Base-by-base conservation (phyloP, 2,797 vertebrate genomes). In the Gastrophryne carolinensis region DNA sequence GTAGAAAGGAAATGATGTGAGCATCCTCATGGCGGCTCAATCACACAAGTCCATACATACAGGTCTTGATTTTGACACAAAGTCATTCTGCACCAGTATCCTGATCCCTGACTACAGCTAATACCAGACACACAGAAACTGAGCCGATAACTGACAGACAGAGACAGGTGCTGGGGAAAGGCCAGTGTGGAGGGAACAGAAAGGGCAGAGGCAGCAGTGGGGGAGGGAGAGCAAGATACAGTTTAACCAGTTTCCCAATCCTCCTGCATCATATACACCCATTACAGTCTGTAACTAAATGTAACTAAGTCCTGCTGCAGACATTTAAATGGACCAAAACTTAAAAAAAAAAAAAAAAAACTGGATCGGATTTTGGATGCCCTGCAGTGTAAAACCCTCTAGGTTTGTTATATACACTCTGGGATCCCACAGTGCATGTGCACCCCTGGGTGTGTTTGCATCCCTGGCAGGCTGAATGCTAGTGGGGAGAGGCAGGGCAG, bases 91-190 rank as follows among this genome's bases (percentile, higher is more conserved):
- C n/a, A 13, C 35, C 21, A 10, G 2, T 23, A 11, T 64, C 71
- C 72, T 57, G 44, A 69, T 62, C 65, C 44, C 73, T 53, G 56
- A 26, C 56, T 76, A 70, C 65, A 69, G 49, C n/a, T 26, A 65
- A 44, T 66, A 67, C 52, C 53, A 74, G 66, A 70, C 35, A 69
- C 56, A 52, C 64, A 39, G 63, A 69, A 61, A 53, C 34, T n/a
- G 56, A 67, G 12, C 26, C 10, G 50, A 56, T 12, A 35, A 24
- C 73, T 63, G 66, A 76, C 21, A 21, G 49, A 54, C 49, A 54
- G 19, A 21, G 27, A 44, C 74, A 76, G 74, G 66, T 76, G 74
- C 26, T 37, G 52, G 50, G 37, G 29, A 68, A 67, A 52, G 29
- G 47, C 44, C 65, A 58, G 64, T 19, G 49, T 56, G 32, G 50